A percentile compares a stretch with the other conserved stretches of the same genome.
phyloP scores from a whole-genome alignment of 2,888 invertebrate species.

The Dione vanillae region DNA sequence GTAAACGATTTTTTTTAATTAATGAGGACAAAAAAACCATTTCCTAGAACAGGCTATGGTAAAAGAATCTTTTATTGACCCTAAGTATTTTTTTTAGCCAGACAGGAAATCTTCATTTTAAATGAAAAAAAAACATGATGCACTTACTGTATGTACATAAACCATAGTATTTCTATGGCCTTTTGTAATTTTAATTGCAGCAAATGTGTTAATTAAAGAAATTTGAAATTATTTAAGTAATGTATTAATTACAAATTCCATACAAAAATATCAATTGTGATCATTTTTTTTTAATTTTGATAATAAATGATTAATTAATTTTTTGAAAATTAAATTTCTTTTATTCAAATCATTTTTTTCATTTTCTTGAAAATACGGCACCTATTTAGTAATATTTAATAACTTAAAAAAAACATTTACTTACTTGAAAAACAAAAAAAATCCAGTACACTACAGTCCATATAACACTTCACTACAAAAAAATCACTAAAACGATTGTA shows the following conservation, averaged over 20 bases:
- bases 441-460: not conserved
- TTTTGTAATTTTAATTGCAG: no score
- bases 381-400: not conserved
- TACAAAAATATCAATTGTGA: not conserved
- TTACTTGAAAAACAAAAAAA: slow-evolving; percentile 3
- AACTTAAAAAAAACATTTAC: not conserved
- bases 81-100: slow-evolving; percentile 13
- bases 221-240: no score
- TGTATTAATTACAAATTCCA: no score
- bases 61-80: slow-evolving; percentile 27
- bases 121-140: not conserved
- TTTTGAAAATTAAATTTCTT: no score
- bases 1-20: slow-evolving; percentile 1
- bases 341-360: no score
- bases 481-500: not conserved
- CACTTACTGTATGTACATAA: not conserved
- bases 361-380: no score
- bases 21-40: slow-evolving; percentile 16
- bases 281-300: no score
- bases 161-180: not conserved
- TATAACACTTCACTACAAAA: slow-evolving; percentile 16
- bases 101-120: slow-evolving; percentile 5
- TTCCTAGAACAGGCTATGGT: slow-evolving; percentile 28
- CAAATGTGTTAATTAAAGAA: no score
- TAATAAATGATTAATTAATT: no score